Evolutionary conservation across 1,140 invertebrate species (phyloP), one percentile per base, ranked within the genome.

Genomic region (Drosophila littoralis): DNA sequence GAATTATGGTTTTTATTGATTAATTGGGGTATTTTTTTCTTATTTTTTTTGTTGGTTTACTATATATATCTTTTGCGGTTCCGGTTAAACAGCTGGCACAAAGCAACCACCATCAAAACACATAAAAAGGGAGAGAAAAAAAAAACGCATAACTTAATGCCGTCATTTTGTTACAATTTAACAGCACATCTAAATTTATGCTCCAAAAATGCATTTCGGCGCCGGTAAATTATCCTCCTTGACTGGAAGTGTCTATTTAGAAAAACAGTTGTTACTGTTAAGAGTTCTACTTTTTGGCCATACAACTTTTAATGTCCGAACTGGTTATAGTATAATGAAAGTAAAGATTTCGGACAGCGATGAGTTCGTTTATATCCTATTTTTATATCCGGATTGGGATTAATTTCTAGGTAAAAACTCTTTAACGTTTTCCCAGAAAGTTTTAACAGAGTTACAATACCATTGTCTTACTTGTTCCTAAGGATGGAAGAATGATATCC

Each of bases 1-100:
- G 73, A 85, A 73, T 80, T 73, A 89, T 71, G 71, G 67, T 59
- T 77, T 77, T 79, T 79, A 86, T 88, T 88, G 83, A 88, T 88
- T 90, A 79, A 89, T 90, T 84, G 75, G 67, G 77, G 52, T 67
- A 50, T n/a, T 17, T n/a, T 43, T 57, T 22, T 15, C 42, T 35
- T 51, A 8, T 13, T 10, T 22, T 12, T 33, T 13, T 42, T 10
- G 22, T 15, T 15, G 13, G 10, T 36, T 17, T 35, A 35, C 42
- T 45, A 57, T 50, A 48, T 63, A 7, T 33, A 32, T 10, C 63
- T 72, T 63, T 61, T 59, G 64, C 64, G 55, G 83, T 84, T 64
- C 42, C 48, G 7, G 54, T 45, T 15, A 65, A 83, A 69, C 80
- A 90, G 79, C 81, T 89, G 84, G 81, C 75, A 66, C 64, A 73